Evolutionary conservation across 2,113 vertebrate species (phyloP).

Genomic region (Hemichromis elongatus): DNA sequence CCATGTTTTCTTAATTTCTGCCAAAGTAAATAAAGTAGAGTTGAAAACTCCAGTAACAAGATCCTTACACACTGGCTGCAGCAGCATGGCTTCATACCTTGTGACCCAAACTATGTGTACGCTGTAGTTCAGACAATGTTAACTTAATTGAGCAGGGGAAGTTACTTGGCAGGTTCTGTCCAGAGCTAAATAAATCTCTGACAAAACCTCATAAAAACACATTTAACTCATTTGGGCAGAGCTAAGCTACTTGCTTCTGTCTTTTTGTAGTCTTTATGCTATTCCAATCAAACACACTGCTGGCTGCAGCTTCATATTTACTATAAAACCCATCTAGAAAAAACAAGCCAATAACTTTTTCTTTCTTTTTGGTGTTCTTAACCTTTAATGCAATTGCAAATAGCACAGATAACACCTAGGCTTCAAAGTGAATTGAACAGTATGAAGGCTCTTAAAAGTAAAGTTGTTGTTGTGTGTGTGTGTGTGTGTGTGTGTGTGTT

Average conservation of each 20-base stretch:
- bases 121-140: neutral
- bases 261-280: neutral
- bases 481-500: neutral
- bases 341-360: neutral
- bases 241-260: neutral
- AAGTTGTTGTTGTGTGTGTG: neutral
- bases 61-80: neutral
- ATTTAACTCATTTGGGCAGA: neutral
- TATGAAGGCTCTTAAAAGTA: neutral
- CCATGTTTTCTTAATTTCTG: neutral
- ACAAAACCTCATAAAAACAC: neutral
- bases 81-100: neutral
- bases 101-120: neutral
- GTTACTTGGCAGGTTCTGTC: neutral
- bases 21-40: neutral
- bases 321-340: neutral
- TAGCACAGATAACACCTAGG: neutral
- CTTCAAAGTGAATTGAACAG: neutral
- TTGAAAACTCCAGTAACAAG: neutral
- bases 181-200: neutral
- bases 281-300: neutral
- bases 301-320: neutral
- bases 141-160: neutral
- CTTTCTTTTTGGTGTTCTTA: neutral
- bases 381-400: neutral